Conservation (phyloP, 2,888 invertebrate genomes). For the Hydrotaea cyrtoneurina region DNA sequence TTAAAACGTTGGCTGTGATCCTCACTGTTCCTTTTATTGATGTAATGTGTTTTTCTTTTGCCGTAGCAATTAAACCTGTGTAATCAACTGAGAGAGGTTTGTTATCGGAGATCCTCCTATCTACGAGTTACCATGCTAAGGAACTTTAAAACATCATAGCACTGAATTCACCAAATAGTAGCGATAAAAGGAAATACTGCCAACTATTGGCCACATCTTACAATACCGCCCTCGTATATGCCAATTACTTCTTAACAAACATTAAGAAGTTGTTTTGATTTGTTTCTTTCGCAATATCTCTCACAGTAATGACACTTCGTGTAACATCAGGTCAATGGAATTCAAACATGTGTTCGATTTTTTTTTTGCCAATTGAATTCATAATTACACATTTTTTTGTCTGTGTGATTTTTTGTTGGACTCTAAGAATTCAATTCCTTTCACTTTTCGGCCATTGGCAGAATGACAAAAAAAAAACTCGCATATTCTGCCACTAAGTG, state of each 20-base stretch:
- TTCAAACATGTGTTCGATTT: constrained; percentile 2
- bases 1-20: too few species aligned
- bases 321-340: constrained; percentile 27
- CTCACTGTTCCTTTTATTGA: too few species aligned
- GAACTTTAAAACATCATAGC: too few species aligned
- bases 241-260: background rate
- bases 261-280: background rate
- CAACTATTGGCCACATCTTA: background rate
- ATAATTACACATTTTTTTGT: constrained; percentile 47
- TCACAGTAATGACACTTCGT: constrained; percentile 3
- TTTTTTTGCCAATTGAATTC: constrained; percentile 4
- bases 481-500: background rate
- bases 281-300: constrained; percentile 13
- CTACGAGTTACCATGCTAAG: too few species aligned
- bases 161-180: too few species aligned
- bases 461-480: background rate
- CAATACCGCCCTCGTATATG: background rate
- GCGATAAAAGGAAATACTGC: too few species aligned
- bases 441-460: constrained; percentile 52
- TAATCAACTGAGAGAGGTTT: too few species aligned
- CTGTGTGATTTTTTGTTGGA: constrained; percentile 43
- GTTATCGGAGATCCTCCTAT: too few species aligned
- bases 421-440: constrained; percentile 62
- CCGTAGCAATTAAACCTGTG: too few species aligned
- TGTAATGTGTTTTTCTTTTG: too few species aligned